Conservation (phyloP, 2,113 vertebrate genomes). For the Calidris pygmaea region DNA sequence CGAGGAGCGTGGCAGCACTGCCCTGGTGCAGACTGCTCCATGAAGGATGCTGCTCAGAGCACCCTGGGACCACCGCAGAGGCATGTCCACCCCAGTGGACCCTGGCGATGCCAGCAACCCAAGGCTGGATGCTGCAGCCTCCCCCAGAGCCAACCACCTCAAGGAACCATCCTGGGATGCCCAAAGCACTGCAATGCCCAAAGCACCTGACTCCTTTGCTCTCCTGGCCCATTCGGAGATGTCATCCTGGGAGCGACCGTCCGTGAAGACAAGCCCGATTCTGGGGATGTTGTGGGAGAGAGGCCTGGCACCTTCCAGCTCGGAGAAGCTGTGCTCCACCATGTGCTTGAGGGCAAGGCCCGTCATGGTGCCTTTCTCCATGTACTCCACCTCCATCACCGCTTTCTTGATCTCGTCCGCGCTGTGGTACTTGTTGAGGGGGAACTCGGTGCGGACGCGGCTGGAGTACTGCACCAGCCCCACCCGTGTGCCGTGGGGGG, state of each 20-base stretch:
- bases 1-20: fast-evolving
- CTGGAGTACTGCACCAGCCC: slow-evolving; percentile 97
- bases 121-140: background rate
- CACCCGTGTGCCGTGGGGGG: slow-evolving; percentile 85
- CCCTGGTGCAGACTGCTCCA: background rate
- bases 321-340: slow-evolving; percentile 94
- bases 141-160: background rate
- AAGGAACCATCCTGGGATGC: fast-evolving
- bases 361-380: slow-evolving; percentile 99
- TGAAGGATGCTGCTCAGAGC: background rate
- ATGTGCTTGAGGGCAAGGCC: slow-evolving; percentile 94
- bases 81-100: fast-evolving
- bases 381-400: slow-evolving; percentile 91
- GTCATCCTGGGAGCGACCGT: slow-evolving; percentile 96
- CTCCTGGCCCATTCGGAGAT: slow-evolving; percentile 90
- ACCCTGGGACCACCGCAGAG: background rate
- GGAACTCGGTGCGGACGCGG: slow-evolving; percentile 92
- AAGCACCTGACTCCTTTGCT: slow-evolving; percentile 89
- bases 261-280: slow-evolving; percentile 92
- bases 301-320: slow-evolving; percentile 83
- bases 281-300: slow-evolving; percentile 81
- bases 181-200: background rate
- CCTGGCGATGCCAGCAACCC: background rate
- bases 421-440: slow-evolving; percentile 86
- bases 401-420: slow-evolving; percentile 89